phyloP scores from a whole-genome alignment of 2,888 invertebrate species.

The Platynereis dumerilii region DNA sequence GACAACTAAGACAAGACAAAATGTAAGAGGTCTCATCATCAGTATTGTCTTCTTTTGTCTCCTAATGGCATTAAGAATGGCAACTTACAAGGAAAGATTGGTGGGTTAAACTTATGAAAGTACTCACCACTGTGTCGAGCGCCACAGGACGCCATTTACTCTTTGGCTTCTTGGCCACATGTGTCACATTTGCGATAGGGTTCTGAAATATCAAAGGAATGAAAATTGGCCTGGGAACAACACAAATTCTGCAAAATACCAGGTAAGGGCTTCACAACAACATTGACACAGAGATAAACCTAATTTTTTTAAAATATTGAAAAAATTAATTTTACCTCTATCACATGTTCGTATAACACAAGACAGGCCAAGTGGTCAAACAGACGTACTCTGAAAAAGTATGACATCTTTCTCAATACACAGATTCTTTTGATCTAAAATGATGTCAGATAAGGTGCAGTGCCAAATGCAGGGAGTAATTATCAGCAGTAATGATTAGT shows the following conservation, averaged over 20 bases:
- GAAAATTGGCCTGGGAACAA: neutral
- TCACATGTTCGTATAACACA: slow-evolving; percentile 80
- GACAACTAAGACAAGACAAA: no score
- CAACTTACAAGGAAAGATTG: no score
- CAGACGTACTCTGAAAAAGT: slow-evolving; percentile 69
- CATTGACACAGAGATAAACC: neutral
- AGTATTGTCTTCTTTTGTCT: no score
- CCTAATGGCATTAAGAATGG: no score
- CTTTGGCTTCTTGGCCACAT: slow-evolving; percentile 81
- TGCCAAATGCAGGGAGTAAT: no score
- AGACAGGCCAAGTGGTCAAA: slow-evolving; percentile 87
- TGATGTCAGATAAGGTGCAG: slow-evolving; percentile 3
- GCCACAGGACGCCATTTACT: slow-evolving; percentile 95
- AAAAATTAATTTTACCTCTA: slow-evolving; percentile 66
- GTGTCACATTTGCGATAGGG: slow-evolving; percentile 61
- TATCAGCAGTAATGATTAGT: no score
- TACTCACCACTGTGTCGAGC: slow-evolving; percentile 88
- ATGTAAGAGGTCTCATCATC: no score
- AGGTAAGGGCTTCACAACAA: neutral
- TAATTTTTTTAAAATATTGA: no score
- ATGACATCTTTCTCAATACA: slow-evolving; percentile 9
- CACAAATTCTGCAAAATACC: no score
- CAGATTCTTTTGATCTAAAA: neutral
- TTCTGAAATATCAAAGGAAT: slow-evolving; percentile 40
- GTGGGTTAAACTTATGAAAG: no score